Evolutionary conservation across 2,797 vertebrate species (phyloP), one percentile per base, ranked within the genome.

Genomic region (Xyrichtys novacula): DNA sequence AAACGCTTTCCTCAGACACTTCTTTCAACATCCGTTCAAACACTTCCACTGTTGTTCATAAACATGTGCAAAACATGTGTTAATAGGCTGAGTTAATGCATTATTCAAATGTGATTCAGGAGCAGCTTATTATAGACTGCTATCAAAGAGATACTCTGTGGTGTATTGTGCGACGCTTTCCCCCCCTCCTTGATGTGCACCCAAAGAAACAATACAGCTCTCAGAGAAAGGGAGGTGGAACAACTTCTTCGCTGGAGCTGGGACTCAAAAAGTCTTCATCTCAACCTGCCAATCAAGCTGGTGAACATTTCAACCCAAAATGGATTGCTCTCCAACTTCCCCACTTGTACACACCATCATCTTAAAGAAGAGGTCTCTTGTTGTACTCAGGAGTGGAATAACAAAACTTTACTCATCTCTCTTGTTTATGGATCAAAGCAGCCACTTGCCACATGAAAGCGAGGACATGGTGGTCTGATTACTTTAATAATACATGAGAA

Each of bases 401-500:
- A 84, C 78, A 85, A 84, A 85, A 75, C 77, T 88, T 39, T 43
- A 78, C 70, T 76, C 47, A 54, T 66, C 47, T 67, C 58, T 74
- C 77, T 84, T 85, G 86, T 91, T 91, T 87, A 78, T 75, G 79
- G 74, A 85, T 86, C 83, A 86, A 89, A 88, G 84, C 83, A 78
- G 61, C 77, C 69, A 78, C 83, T 90, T 74, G 70, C 20, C 20
- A 79, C 87, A 80, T 83, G 78, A 91, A 90, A 83, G 69, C 65
- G 54, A 85, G 73, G 76, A 88, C 84, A 86, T 78, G 78, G 63
- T 40, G 28, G 73, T 76, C 84, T 95, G 93, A 95, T 95, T 94
- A 87, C 88, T 89, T 94, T 80, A 94, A 95, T 95, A 93, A 94
- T 91, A 93, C 92, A 94, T 94, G 93, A 94, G 91, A 86, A 89